Evolutionary conservation across 2,113 vertebrate species (phyloP).

Genomic region (Apeltes quadracus): DNA sequence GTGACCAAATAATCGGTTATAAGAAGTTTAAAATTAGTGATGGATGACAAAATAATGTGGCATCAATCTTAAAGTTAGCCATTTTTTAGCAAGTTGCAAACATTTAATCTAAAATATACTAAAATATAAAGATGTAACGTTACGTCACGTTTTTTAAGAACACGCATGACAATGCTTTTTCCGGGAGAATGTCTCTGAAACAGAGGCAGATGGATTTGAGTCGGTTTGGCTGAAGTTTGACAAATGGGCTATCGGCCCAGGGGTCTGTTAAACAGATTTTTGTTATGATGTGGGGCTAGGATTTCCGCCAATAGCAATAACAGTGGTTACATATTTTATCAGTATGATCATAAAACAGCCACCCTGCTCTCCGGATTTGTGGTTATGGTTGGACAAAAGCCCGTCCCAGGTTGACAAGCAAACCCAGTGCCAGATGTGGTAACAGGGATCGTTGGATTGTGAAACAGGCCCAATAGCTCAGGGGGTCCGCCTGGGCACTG

Average conservation of each 20-base stretch:
- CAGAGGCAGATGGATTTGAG: neutral
- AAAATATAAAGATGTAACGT: no score
- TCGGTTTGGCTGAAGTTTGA: neutral
- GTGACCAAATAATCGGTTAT: no score
- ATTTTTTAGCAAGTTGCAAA: no score
- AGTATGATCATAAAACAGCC: slow-evolving; percentile 9
- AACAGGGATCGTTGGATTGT: slow-evolving; percentile 47
- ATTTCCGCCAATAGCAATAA: slow-evolving; percentile 13
- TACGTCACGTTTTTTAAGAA: neutral
- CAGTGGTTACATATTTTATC: neutral
- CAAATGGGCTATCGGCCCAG: neutral
- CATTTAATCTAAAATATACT: no score
- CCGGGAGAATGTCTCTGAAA: neutral
- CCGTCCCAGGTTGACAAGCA: slow-evolving; percentile 22
- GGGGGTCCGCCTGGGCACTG: slow-evolving; percentile 33
- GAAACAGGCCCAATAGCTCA: slow-evolving; percentile 44
- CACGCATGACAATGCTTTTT: neutral
- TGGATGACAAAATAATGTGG: no score
- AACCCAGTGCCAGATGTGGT: slow-evolving; percentile 40
- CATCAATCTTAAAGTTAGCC: no score
- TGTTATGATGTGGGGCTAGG: neutral
- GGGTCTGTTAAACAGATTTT: slow-evolving; percentile 11
- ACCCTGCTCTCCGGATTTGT: slow-evolving; percentile 4
- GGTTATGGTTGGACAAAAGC: slow-evolving; percentile 15
- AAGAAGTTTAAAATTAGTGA: no score